These are phyloP conservation scores for Amphipoea lucens DNA, from an alignment of 2,888 invertebrate genomes.

Conservation along the genomic window DNA sequence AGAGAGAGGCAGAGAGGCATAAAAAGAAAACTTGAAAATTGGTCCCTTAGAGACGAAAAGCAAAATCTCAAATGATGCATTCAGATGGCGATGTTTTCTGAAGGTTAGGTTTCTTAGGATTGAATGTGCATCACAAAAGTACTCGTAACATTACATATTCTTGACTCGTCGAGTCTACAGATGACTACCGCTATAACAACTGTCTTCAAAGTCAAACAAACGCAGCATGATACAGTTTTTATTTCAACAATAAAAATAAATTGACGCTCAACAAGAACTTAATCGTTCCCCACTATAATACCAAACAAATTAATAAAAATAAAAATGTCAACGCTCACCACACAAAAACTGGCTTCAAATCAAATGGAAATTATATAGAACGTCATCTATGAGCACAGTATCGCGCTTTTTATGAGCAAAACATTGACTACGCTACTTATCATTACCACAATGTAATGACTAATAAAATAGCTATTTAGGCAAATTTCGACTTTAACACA, in stretches of 20 bases:
- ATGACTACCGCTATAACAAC: constrained; percentile 11
- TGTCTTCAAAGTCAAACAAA: constrained; percentile 56
- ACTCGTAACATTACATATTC: background rate
- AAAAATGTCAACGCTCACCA: constrained; percentile 82
- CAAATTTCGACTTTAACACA: constrained; percentile 67
- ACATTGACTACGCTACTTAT: constrained; percentile 81
- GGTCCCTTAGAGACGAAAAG: background rate
- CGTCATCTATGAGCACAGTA: constrained; percentile 85
- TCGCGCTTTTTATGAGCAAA: constrained; percentile 85
- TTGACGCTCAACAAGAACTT: constrained; percentile 65
- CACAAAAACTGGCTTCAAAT: constrained; percentile 80
- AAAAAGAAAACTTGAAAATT: background rate
- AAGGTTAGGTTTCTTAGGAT: background rate
- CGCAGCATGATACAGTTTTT: constrained; percentile 58
- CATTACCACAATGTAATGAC: constrained; percentile 65
- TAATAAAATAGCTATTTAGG: constrained; percentile 50
- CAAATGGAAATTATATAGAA: constrained; percentile 87
- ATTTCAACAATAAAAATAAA: constrained; percentile 68
- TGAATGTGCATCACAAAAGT: background rate
- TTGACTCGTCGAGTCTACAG: background rate
- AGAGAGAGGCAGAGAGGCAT: background rate
- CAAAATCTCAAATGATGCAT: background rate
- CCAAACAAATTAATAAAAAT: constrained; percentile 87
- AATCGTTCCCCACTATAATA: constrained; percentile 69
- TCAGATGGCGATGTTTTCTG: background rate